Evolutionary conservation across 2,113 vertebrate genomes (phyloP), one percentile per base, ranked within the genome.

Genomic region (Ahaetulla prasina): DNA sequence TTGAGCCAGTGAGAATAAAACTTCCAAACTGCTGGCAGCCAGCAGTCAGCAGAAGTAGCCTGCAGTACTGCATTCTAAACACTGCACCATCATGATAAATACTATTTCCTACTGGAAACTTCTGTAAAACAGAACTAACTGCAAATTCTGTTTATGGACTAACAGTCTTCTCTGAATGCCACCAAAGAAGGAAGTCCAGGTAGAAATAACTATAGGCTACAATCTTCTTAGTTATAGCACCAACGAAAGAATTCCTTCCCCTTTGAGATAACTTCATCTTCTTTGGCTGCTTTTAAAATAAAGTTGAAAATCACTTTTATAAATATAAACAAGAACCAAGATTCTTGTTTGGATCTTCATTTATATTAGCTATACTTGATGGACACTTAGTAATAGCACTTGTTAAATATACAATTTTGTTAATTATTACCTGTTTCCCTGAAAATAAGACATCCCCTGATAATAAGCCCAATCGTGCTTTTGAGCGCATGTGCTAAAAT

Each of bases 81-180:
- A 54, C 53, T 54, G 18, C 53, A 20, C 18, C 53, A 20, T 54
- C 18, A 54, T 0, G 0, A 20, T 54, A 54, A 92, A 43, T 54
- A 90, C 88, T 95, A 94, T 47, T 92, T 95, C 94, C 93, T 90
- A 50, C 80, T 91, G 63, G 63, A n/a, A 68, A 35, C n/a, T 35
- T 74, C 63, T 35, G n/a, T 35, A 74, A 74, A 74, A 35, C 63
- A 35, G 5, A 35, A 68, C 30, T 68, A 68, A 74, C 63, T 74
- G 63, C 14, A 4, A 74, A 5, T n/a, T 74, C 14, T 74, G 14
- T 18, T 74, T 35, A 35, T 74, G 14, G n/a, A 20, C n/a, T 35
- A 74, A 74, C 2, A n/a, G n/a, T 74, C 63, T 74, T 14, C 14
- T 35, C 0, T 74, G 63, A 74, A 74, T 74, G 63, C n/a, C n/a